These are phyloP conservation scores for Auanema sp. DNA, from an alignment of 2,888 invertebrate species.

Conservation along the genomic window DNA sequence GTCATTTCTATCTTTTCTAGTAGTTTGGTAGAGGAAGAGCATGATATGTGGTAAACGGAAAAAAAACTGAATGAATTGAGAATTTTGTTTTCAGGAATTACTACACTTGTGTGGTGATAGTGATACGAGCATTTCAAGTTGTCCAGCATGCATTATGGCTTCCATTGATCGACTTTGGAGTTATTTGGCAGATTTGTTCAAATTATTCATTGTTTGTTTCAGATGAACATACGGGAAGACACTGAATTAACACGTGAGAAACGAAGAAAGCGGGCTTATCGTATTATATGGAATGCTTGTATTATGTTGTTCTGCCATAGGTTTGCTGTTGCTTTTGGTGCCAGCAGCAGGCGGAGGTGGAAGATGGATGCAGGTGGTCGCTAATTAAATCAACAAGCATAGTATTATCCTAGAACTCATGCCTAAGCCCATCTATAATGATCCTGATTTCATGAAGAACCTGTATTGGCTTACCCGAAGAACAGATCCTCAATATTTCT, in stretches of 20 bases:
- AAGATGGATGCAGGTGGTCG: slow-evolving; percentile 19
- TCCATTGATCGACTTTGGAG: too few species aligned
- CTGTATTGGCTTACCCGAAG: background rate
- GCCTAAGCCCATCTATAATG: background rate
- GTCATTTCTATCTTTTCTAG: slow-evolving; percentile 43
- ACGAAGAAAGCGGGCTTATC: background rate
- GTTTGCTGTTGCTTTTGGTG: slow-evolving; percentile 28
- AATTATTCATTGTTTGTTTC: background rate
- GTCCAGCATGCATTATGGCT: too few species aligned
- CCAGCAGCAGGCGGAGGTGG: slow-evolving; percentile 46
- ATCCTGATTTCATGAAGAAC: background rate
- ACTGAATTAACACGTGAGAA: background rate
- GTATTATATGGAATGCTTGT: background rate
- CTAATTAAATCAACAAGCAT: background rate
- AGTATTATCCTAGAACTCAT: background rate
- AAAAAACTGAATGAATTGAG: background rate
- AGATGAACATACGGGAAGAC: background rate
- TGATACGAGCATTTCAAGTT: background rate
- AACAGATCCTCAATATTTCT: background rate
- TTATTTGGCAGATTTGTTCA: background rate
- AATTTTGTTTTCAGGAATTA: slow-evolving; percentile 14
- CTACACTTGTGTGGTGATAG: background rate
- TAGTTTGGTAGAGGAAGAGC: slow-evolving; percentile 58
- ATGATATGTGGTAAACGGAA: slow-evolving; percentile 51
- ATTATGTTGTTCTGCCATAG: slow-evolving; percentile 33